Evolutionary conservation across 1,140 invertebrate species (phyloP).

Genomic region (Monomorium pharaonis): DNA sequence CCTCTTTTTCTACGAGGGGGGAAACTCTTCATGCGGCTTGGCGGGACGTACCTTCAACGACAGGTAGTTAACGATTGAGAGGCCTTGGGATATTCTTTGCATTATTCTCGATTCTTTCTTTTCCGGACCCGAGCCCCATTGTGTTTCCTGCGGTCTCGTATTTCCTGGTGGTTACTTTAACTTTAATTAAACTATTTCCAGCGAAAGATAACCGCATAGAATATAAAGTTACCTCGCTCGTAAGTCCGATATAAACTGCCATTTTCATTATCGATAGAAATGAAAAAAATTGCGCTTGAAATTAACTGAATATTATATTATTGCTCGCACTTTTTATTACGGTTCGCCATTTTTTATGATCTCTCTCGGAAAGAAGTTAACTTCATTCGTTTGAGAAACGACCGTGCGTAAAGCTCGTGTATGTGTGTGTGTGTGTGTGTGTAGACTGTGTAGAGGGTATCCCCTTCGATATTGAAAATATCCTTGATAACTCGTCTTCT

Average conservation of each 20-base stretch:
- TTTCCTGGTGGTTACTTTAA: neutral
- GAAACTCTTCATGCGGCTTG: neutral
- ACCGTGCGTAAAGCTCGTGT: neutral
- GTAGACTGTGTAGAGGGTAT: neutral
- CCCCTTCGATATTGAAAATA: neutral
- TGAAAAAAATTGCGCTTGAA: neutral
- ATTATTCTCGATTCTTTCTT: conserved; percentile 33
- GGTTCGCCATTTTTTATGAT: neutral
- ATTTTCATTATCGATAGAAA: conserved; percentile 5
- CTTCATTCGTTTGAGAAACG: neutral
- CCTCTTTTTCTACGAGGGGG: neutral
- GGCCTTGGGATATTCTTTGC: neutral
- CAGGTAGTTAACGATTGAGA: conserved; percentile 43
- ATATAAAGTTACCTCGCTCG: neutral
- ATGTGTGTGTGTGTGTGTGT: no score
- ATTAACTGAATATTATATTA: neutral
- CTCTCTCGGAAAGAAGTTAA: neutral
- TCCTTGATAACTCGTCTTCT: neutral
- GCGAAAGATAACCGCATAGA: neutral
- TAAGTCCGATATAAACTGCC: conserved; percentile 1
- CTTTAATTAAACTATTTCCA: conserved; percentile 50
- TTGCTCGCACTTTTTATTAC: neutral
- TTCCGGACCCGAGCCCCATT: conserved; percentile 19
- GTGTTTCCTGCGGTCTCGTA: conserved; percentile 22
- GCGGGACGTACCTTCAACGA: conserved; percentile 17